phyloP scores from a whole-genome alignment of 2,888 invertebrate genomes.

The Nemotelus pantherinus region DNA sequence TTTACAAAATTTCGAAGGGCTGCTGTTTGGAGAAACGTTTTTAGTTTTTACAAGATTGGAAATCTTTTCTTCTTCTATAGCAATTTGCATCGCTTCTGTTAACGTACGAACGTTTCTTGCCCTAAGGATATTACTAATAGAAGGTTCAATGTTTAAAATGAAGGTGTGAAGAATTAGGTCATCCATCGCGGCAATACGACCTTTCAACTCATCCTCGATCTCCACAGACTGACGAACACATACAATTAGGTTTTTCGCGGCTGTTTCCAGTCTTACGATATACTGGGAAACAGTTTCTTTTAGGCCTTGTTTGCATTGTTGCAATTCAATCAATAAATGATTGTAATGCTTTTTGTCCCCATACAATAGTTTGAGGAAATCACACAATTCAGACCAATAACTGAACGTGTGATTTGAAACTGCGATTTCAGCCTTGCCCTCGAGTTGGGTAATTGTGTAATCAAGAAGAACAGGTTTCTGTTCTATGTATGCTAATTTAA shows the following conservation, averaged over 20 bases:
- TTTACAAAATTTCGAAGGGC: background rate
- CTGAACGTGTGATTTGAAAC: conserved; percentile 34
- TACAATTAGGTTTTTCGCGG: conserved; percentile 18
- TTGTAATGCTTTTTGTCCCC: conserved; percentile 37
- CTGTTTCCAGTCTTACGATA: conserved; percentile 30
- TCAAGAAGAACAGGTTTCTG: no score
- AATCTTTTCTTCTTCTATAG: conserved; percentile 44
- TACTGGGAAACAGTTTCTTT: conserved; percentile 37
- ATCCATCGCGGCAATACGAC: conserved; percentile 40
- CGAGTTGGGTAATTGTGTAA: no score
- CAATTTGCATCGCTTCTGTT: conserved; percentile 40
- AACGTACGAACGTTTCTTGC: conserved; percentile 39
- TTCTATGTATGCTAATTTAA: no score
- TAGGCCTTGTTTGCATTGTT: conserved; percentile 12
- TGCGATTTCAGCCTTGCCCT: conserved; percentile 43
- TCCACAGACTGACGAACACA: conserved; percentile 29
- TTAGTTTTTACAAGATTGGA: conserved; percentile 25
- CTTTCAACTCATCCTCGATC: conserved; percentile 27
- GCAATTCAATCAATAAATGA: conserved; percentile 36
- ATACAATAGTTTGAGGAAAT: conserved; percentile 38
- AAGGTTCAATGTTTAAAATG: conserved; percentile 33
- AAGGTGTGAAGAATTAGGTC: conserved; percentile 43
- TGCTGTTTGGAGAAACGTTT: no score
- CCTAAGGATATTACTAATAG: conserved; percentile 40
- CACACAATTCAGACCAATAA: conserved; percentile 34